A percentile compares a stretch with the other conserved stretches of the same genome.
These are phyloP conservation scores for Pipa parva DNA, from an alignment of 2,113 vertebrate species.

Conservation along the genomic window DNA sequence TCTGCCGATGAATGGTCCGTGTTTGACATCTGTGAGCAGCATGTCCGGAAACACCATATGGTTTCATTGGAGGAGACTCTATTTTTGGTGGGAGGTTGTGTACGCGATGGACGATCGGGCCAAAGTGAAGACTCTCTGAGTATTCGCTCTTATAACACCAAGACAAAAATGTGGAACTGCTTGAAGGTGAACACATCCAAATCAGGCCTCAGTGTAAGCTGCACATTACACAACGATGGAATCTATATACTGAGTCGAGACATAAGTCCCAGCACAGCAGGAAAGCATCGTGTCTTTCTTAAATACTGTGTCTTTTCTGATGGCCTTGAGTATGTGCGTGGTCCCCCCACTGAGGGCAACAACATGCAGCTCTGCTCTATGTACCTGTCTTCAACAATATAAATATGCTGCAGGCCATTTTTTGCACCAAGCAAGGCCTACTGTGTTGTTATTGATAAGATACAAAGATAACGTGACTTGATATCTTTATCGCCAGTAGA, in stretches of 20 bases:
- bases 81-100: conserved; percentile 89
- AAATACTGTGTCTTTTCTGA: conserved; percentile 89
- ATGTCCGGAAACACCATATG: conserved; percentile 97
- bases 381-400: conserved; percentile 68
- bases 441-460: no score
- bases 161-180: conserved; percentile 80
- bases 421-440: no score
- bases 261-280: conserved; percentile 75
- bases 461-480: no score
- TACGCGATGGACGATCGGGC: conserved; percentile 70
- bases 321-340: conserved; percentile 81
- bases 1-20: conserved; percentile 77
- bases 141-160: conserved; percentile 83
- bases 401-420: no score
- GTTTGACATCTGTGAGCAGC: conserved; percentile 72
- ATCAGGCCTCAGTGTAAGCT: conserved; percentile 89
- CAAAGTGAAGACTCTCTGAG: conserved; percentile 83
- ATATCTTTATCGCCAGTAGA: no score
- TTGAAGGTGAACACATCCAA: conserved; percentile 88
- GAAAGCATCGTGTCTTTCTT: conserved; percentile 85
- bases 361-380: conserved; percentile 90
- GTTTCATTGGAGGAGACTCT: conserved; percentile 92
- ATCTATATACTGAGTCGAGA: conserved; percentile 93
- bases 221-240: conserved; percentile 88
- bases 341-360: conserved; percentile 82